Evolutionary conservation across 2,888 invertebrate genomes (phyloP).

Genomic region (Onthophagus sagittarius): DNA sequence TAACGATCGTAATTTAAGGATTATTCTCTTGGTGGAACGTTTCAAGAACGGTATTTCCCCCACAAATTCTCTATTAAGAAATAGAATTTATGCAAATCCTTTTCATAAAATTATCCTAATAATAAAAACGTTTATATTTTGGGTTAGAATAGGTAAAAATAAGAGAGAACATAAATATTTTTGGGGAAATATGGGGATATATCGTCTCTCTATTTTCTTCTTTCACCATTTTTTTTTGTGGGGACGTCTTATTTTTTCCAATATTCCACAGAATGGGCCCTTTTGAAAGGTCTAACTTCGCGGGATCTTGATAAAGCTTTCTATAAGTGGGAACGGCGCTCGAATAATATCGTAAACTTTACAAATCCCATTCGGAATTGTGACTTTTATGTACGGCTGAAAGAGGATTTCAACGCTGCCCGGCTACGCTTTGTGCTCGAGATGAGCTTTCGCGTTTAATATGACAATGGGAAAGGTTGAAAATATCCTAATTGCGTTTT

Average conservation of each 20-base stretch:
- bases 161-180: background rate
- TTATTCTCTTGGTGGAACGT: background rate
- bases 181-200: slow-evolving; percentile 4
- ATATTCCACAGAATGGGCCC: slow-evolving; percentile 42
- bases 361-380: slow-evolving; percentile 52
- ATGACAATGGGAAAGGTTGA: slow-evolving; percentile 25
- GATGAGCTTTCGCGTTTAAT: slow-evolving; percentile 32
- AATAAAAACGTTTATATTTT: background rate
- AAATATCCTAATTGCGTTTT: slow-evolving; percentile 13
- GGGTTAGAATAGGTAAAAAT: background rate
- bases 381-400: slow-evolving; percentile 51
- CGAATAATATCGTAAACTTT: slow-evolving; percentile 53
- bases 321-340: slow-evolving; percentile 49
- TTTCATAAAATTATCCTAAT: background rate
- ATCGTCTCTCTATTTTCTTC: slow-evolving; percentile 28
- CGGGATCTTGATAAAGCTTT: slow-evolving; percentile 47
- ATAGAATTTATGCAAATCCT: background rate
- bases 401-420: slow-evolving; percentile 49
- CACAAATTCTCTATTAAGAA: background rate
- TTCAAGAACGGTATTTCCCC: background rate
- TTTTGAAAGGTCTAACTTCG: slow-evolving; percentile 44
- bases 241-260: slow-evolving; percentile 44
- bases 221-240: slow-evolving; percentile 28
- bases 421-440: slow-evolving; percentile 45
- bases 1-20: background rate